Evolutionary conservation across 1,140 invertebrate species (phyloP), one percentile per base, ranked within the genome.

Genomic region (Saccostrea cuccullata): DNA sequence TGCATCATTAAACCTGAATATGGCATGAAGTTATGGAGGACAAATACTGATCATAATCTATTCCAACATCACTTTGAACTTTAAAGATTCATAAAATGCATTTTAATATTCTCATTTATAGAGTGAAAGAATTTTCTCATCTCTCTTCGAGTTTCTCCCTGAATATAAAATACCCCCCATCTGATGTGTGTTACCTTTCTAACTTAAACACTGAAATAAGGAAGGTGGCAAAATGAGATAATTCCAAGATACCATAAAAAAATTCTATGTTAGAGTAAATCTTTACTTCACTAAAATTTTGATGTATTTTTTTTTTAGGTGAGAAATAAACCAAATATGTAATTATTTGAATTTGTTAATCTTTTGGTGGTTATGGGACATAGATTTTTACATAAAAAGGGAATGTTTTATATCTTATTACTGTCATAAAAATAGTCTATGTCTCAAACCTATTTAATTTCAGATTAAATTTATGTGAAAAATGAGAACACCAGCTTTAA

Each of bases 1-100:
- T 77, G 70, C 26, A 77, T 26, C 70, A 77, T 77, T 77, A 77
- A 77, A 77, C 5, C 70, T 15, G 70, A 77, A 77, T 77, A 77
- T 30, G 70, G 26, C 70, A 77, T 77, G 70, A 30, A 77, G 26
- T 30, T 30, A 30, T 77, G 13, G 70, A 77, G 70, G 70, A 26
- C 23, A 77, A 36, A 26, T 13, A 77, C 70, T 36, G 70, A 77
- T 77, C 70, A 26, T 77, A 77, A 77, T 77, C 70, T 77, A 26
- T 15, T 77, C 30, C 23, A 6, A 77, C 13, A 77, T 17, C 26
- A 30, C 70, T 77, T 77, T 77, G 70, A 77, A 77, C 70, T 77
- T 36, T 77, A 13, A 77, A 26, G 30, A 17, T 77, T 77, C 70
- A 77, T 77, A 77, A 77, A 77, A 77, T 77, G 26, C 70, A 77